Base-by-base conservation (phyloP, 1,140 invertebrate species). In the Helicoverpa armigera region DNA sequence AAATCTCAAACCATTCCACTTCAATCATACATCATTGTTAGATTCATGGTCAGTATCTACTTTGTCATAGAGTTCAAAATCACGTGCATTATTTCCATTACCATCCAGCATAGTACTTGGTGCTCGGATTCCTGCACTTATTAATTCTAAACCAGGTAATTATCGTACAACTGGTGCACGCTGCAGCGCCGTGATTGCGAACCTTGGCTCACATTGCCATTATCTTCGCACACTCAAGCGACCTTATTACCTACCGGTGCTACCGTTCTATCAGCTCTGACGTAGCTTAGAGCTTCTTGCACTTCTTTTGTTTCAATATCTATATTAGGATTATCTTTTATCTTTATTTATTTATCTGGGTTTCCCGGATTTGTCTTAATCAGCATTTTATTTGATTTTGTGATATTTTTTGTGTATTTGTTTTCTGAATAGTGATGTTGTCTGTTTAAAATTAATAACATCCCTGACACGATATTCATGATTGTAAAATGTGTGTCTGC, bases 241-340 rank as follows among this genome's bases (percentile, higher is more conserved):
- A 50, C 63, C 63, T 67, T 50, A 67, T 67, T 67, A 35, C 48
- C 16, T 67, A 10, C 63, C 63, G 35, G 63, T 67, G 63, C 63
- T 67, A 67, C 48, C 18, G 63, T 43, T 67, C 63, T 67, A 67
- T 16, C 48, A 67, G 48, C 35, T 50, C 3, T 67, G 43, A 4
- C 5, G 43, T 67, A 48, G 10, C 35, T 43, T 14, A 3, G 63
- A 67, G 0, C 2, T 61, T 61, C 60, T 61, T 61, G 23, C 10
- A 65, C n/a, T 16, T 48, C 9, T 4, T 11, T 18, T 16, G 16
- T 67, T 65, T 9, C 11, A 23, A 23, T 23, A 23, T 23, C 23
- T 23, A 23, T 23, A 43, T n/a, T 4, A 18, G 7, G 35, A 18
- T 31, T 43, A 1, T 7, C 9, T 43, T 48, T 50, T 7, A 18